These are phyloP conservation scores for Nasonia oneida DNA, from an alignment of 2,888 invertebrate species.

Conservation along the genomic window DNA sequence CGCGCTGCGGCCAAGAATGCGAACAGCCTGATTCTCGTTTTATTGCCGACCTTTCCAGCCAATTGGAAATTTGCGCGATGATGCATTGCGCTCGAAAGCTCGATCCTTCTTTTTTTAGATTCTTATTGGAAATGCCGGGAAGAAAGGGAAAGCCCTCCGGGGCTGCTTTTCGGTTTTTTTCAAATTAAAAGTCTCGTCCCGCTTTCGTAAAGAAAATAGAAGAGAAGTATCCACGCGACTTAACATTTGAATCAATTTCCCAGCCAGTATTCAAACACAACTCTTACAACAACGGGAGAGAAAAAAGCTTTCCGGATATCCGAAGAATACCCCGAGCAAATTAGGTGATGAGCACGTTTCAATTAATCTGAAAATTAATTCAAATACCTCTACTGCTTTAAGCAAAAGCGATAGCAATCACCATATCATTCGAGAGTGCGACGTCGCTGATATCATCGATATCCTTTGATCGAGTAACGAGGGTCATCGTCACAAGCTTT, in stretches of 20 bases:
- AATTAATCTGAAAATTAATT: background rate
- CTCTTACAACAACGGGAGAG: background rate
- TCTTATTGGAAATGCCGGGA: background rate
- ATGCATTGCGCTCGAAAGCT: background rate
- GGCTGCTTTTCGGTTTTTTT: background rate
- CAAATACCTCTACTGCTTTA: background rate
- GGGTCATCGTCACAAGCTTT: conserved; percentile 43
- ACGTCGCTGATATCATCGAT: conserved; percentile 22
- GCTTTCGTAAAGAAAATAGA: background rate
- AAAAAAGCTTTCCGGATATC: background rate
- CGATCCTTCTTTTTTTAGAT: background rate
- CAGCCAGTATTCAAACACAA: background rate
- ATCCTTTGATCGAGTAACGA: conserved; percentile 27
- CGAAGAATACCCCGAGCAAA: too few relatives aligned
- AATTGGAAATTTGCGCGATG: conserved; percentile 33
- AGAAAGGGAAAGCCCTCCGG: background rate
- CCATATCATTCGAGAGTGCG: conserved; percentile 12
- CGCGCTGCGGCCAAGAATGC: conserved; percentile 13
- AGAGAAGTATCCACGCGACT: background rate
- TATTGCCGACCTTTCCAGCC: background rate
- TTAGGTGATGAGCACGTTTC: background rate
- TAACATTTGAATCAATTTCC: background rate
- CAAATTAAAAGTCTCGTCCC: background rate
- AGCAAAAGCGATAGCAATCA: conserved; percentile 16
- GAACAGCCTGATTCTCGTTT: background rate